Evolutionary conservation across 1,140 invertebrate genomes (phyloP).

Genomic region (Akabosia matsudoensis): DNA sequence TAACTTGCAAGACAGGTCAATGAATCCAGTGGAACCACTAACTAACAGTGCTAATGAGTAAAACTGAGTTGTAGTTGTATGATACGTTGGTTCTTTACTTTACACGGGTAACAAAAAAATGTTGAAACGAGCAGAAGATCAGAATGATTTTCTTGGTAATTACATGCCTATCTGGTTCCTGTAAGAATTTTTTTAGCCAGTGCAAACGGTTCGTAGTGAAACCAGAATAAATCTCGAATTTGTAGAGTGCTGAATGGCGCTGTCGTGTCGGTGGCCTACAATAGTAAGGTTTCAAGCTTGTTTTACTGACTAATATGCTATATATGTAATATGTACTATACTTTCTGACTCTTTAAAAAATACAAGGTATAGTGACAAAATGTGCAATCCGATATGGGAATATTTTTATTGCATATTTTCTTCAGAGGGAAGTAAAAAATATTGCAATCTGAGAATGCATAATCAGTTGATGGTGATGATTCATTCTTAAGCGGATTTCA

Average conservation of each 20-base stretch:
- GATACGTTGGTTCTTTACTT: neutral
- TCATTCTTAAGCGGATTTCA: too few species aligned
- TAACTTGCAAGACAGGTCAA: slow-evolving; percentile 8
- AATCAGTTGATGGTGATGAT: too few species aligned
- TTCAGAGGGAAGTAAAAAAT: too few species aligned
- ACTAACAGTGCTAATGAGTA: slow-evolving; percentile 13
- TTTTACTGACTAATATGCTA: neutral
- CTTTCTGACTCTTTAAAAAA: too few species aligned
- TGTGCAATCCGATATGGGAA: slow-evolving; percentile 8
- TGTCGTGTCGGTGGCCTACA: neutral
- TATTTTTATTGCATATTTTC: neutral
- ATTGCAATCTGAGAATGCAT: too few species aligned
- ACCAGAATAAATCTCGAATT: neutral
- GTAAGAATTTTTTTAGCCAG: neutral
- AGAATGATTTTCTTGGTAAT: too few species aligned
- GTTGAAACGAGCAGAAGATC: too few species aligned
- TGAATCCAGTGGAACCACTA: slow-evolving; percentile 13
- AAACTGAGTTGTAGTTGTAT: neutral
- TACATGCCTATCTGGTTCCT: neutral
- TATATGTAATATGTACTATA: too few species aligned
- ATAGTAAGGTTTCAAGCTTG: neutral
- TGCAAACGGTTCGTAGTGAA: too few species aligned
- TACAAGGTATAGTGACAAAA: neutral
- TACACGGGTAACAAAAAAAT: neutral
- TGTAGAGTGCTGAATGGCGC: neutral